Conservation (phyloP, 2,113 vertebrate species). For the Anthoscopus minutus region DNA sequence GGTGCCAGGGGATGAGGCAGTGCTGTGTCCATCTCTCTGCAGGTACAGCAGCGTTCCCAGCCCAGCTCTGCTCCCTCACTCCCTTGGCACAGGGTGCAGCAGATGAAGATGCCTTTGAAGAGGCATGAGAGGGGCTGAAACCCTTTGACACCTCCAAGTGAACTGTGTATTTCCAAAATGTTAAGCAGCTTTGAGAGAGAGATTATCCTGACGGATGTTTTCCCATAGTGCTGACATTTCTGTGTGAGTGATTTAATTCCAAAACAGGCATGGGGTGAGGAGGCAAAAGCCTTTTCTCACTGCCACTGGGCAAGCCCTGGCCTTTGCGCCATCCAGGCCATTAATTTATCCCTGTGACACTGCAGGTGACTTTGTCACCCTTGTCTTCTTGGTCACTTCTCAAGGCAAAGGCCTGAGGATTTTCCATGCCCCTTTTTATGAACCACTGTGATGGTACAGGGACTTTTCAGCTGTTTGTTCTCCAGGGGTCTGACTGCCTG, state of each 20-base stretch:
- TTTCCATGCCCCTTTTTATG: background rate
- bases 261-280: background rate
- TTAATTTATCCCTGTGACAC: background rate
- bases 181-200: conserved; percentile 41
- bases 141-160: background rate
- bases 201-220: conserved; percentile 38
- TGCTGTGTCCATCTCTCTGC: accelerated
- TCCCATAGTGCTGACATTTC: background rate
- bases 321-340: background rate
- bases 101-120: background rate
- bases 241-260: conserved; percentile 8
- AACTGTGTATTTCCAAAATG: background rate
- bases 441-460: background rate
- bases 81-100: background rate
- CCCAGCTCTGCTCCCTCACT: background rate
- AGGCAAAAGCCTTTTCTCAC: background rate
- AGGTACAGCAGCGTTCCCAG: accelerated
- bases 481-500: background rate
- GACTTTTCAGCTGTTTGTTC: background rate
- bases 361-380: background rate
- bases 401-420: background rate
- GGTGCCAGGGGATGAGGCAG: background rate
- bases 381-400: background rate
- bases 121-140: background rate
- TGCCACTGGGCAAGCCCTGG: background rate